Percentiles rank a stretch among this genome's conserved stretches.
phyloP scores from a whole-genome alignment of 2,888 invertebrate genomes.

The Spatulosminthurus flaviceps region DNA sequence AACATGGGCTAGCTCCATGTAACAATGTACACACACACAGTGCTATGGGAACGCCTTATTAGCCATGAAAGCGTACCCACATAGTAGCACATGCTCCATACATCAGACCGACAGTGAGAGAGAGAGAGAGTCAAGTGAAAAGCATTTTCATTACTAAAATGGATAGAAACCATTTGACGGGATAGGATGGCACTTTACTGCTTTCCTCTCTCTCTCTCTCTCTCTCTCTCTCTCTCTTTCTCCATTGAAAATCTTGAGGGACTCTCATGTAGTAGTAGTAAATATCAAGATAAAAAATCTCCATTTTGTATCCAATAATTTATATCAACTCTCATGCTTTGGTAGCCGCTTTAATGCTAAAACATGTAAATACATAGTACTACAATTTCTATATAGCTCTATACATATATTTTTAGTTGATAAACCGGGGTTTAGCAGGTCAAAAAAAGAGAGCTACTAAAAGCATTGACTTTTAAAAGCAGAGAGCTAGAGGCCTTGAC shows the following conservation, averaged over 20 bases:
- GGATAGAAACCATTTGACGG: conserved; percentile 39
- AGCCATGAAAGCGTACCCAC: conserved; percentile 12
- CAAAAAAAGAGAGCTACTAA: no score
- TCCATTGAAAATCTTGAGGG: background rate
- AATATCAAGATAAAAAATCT: no score
- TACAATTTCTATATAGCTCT: no score
- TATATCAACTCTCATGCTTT: conserved; percentile 5
- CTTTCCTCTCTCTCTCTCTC: background rate
- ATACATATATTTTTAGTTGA: no score
- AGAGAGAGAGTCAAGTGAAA: conserved; percentile 21
- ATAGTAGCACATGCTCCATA: background rate
- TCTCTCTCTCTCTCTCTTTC: background rate
- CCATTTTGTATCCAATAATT: background rate
- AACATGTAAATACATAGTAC: no score
- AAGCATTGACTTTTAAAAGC: no score
- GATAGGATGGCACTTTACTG: conserved; percentile 10
- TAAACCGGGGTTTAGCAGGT: no score
- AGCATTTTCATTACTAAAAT: conserved; percentile 41
- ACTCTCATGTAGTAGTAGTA: no score
- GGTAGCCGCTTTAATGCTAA: background rate
- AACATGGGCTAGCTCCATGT: conserved; percentile 4
- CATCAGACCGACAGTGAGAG: background rate
- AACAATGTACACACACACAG: background rate
- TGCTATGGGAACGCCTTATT: conserved; percentile 18
- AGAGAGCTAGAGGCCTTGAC: background rate